Base-by-base conservation (phyloP, 2,888 invertebrate genomes). In the Aphodius granarius region DNA sequence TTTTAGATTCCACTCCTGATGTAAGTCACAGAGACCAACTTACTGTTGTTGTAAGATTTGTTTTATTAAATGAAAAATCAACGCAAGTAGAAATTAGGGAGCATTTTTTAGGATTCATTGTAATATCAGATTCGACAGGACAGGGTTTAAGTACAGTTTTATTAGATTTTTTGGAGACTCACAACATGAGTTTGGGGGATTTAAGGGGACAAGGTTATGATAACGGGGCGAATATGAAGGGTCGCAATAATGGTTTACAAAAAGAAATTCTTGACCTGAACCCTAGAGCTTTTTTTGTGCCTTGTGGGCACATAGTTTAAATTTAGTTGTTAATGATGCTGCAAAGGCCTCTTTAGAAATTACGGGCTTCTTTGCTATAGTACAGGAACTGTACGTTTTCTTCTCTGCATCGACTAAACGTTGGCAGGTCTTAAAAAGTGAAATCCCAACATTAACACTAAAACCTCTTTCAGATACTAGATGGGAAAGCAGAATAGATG, bases 91-190 rank as follows among this genome's bases (percentile, higher is more conserved):
- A 19, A 71, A 71, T 71, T 17, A 6, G 22, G 71, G 71, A 71
- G 22, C 71, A 71, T 22, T 71, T 71, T 71, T 71, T 71, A 22
- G 71, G 71, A 71, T 71, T 71, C 22, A 71, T 71, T 71, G 20
- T 13, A 71, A 71, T 71, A 21, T 71, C 71, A 20, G 71, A 71
- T 71, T 71, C 71, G 16, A 71, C 22, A 22, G 71, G 71, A 19
- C 19, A 71, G 22, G 71, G 71, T 71, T 71, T 71, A 71, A 17
- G 19, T 21, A 22, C 18, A 16, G 19, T 21, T 71, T 21, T 3
- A 21, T 21, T 22, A 71, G 21, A 71, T 15, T 2, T 22, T 19
- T 71, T 71, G 21, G 19, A 21, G 22, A 22, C 19, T 71, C 21
- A 21, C 13, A 19, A 71, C 6, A 21, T 71, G 17, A 17, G 21